Evolutionary conservation across 2,797 vertebrate genomes (phyloP), one percentile per base, ranked within the genome.

Genomic region (Rhincodon typus): DNA sequence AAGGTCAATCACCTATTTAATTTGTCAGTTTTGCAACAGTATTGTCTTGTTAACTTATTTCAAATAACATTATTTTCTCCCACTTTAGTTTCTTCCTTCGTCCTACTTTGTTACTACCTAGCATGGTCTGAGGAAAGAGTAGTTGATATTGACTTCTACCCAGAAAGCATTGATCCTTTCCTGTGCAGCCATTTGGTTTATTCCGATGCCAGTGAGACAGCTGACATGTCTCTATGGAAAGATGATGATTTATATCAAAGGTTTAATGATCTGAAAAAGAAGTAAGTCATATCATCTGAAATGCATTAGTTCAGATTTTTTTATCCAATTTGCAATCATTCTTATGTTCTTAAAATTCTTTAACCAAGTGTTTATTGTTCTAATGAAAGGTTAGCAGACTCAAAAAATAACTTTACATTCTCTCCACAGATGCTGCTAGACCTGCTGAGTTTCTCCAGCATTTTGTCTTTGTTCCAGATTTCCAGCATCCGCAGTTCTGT

Each of bases 71-170:
- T 30, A 30, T 87, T 66, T 95, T 38, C 96, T 50, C 13, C 5
- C 12, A 42, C 94, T 66, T 94, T 96, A 99, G 98, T 97, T 70
- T 96, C 97, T 50, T 97, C 98, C 69, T 97, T 96, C 96, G 98
- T 97, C 46, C 96, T 98, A 97, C 98, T 98, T 95, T 99, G 98
- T 96, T 98, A 98, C 97, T 98, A 98, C 96, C 98, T 98, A 96
- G 99, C 98, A 97, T 98, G 98, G 98, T 97, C 98, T 96, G 98
- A 98, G 97, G 98, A 98, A 97, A 97, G 98, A 79, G 97, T 98
- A 1, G 96, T 96, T 0, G 21, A 10, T 7, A 98, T 96, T 1
- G 97, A 96, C 77, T 99, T 98, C 96, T 97, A 97, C 7, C 95
- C 98, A 0, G 97, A 98, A 0, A 97, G 98, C 96, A 97, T 99